These are phyloP conservation scores for Drosophila lowei DNA, from an alignment of 1,140 invertebrate genomes.

Conservation along the genomic window DNA sequence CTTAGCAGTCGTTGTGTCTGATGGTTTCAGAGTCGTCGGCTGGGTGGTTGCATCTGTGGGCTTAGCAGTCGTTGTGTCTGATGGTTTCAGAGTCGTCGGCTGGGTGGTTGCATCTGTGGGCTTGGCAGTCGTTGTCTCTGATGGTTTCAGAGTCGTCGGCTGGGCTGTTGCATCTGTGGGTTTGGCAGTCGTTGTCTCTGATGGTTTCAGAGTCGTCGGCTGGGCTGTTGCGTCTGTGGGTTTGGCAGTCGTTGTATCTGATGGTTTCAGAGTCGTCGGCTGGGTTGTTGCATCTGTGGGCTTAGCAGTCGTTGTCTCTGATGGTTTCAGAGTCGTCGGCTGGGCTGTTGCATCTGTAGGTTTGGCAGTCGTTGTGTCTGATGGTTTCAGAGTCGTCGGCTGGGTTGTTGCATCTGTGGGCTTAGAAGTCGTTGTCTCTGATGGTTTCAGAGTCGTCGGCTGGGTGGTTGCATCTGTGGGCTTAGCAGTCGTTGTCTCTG, in stretches of 20 bases:
- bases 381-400: constrained; percentile 8
- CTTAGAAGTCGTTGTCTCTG: neutral
- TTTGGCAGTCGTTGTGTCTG: neutral
- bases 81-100: neutral
- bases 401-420: neutral
- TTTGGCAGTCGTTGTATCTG: neutral
- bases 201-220: neutral
- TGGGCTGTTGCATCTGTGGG: neutral
- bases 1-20: neutral
- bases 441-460: neutral
- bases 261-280: constrained; percentile 7
- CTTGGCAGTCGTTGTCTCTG: neutral
- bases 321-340: constrained; percentile 6
- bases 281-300: neutral
- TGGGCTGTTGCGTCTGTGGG: constrained; percentile 3
- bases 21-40: constrained; percentile 1
- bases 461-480: constrained; percentile 1
- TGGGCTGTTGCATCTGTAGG: constrained; percentile 4
- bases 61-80: neutral
- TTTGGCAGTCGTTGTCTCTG: neutral
- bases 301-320: neutral
- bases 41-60: neutral
- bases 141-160: constrained; percentile 5
- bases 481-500: neutral
- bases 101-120: neutral